These are phyloP conservation scores for Atethmia centrago DNA, from an alignment of 2,888 invertebrate species.

Conservation along the genomic window DNA sequence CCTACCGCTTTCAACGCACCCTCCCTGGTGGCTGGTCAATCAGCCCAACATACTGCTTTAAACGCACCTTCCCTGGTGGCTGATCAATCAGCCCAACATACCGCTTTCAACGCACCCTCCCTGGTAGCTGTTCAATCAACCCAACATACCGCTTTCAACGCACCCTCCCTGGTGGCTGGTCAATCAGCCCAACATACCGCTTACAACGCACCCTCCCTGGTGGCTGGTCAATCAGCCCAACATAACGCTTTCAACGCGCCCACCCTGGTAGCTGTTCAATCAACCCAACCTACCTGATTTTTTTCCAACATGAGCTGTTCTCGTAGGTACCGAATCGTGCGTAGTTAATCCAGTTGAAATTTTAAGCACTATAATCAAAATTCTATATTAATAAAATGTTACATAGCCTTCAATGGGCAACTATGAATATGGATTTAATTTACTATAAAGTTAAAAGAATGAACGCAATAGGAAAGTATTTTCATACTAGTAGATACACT, in stretches of 20 bases:
- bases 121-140: background rate
- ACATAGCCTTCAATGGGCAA: background rate
- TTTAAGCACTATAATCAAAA: background rate
- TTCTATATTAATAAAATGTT: background rate
- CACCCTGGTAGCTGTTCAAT: background rate
- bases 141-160: background rate
- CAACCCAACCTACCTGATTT: background rate
- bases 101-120: too few relatives aligned
- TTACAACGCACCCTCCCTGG: too few relatives aligned
- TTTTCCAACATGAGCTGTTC: background rate
- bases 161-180: too few relatives aligned
- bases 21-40: background rate
- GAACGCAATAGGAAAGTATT: slow-evolving; percentile 4
- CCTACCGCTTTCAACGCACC: too few relatives aligned
- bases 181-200: background rate
- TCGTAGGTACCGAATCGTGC: background rate
- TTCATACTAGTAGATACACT: background rate
- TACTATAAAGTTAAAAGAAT: background rate
- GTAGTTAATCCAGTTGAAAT: background rate
- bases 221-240: background rate
- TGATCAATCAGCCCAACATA: background rate
- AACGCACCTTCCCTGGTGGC: too few relatives aligned
- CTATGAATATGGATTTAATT: background rate
- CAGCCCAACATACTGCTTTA: background rate
- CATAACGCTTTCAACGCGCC: too few relatives aligned